Conservation (phyloP, 2,797 vertebrate species). For the Vespertilio murinus region DNA sequence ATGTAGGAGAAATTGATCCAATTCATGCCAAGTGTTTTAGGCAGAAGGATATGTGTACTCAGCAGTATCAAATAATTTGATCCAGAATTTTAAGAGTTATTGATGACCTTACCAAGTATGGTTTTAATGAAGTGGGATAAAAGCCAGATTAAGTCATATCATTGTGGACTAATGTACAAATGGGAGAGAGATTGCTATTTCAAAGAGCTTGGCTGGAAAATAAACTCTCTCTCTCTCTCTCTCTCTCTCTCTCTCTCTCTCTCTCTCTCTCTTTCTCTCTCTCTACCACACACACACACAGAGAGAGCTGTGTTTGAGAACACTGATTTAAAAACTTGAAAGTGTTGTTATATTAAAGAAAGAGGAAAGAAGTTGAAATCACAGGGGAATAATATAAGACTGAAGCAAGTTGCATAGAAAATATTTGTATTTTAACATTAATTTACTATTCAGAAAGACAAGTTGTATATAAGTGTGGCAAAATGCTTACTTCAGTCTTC, state of each 20-base stretch:
- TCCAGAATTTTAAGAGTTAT: not conserved
- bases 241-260: too few relatives aligned
- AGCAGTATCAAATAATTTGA: not conserved
- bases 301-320: not conserved
- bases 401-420: not conserved
- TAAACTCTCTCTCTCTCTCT: too few relatives aligned
- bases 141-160: not conserved
- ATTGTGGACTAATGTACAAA: not conserved
- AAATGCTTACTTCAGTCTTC: not conserved
- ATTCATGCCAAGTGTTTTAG: not conserved
- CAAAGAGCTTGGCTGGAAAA: not conserved
- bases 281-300: not conserved
- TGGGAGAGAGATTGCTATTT: not conserved
- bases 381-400: not conserved
- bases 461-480: not conserved
- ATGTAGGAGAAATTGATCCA: not conserved
- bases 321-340: not conserved
- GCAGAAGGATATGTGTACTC: not conserved
- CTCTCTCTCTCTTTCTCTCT: too few relatives aligned
- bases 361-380: not conserved
- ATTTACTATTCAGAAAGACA: not conserved
- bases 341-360: not conserved
- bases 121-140: not conserved
- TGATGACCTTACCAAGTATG: not conserved
- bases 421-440: not conserved